Evolutionary conservation across 2,797 vertebrate genomes (phyloP), one percentile per base, ranked within the genome.

Genomic region (Phaenicophaeus curvirostris): DNA sequence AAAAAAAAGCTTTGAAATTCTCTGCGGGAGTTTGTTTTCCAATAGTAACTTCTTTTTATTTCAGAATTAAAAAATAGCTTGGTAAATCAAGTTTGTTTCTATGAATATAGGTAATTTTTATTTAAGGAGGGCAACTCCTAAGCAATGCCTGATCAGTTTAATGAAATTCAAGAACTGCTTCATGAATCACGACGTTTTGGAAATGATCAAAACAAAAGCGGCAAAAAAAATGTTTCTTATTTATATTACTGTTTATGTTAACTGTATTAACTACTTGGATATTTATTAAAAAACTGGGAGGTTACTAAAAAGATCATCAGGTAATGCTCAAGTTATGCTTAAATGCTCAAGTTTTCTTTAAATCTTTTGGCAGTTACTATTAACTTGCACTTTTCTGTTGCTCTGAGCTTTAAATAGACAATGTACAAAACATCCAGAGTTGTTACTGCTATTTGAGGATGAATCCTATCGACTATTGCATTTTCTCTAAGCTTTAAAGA

Each of bases 401-500:
- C 23, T 68, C 31, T 85, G 11, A 89, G 50, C n/a, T 89, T 91
- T 75, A 87, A 92, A 93, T 33, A 91, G 51, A n/a, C 25, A 51
- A 48, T 15, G 37, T 12, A 53, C 14, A 85, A 88, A 94, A 58
- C 50, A 89, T 65, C 44, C 62, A 68, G 51, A 89, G 35, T 48
- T 41, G 48, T 84, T 92, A 41, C 68, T 81, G 62, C 19, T 50
- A 23, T 73, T 86, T 39, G 39, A 92, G n/a, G 33, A 93, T 81
- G 39, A 92, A 88, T 84, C n/a, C 17, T 83, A 62, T 12, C n/a
- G 79, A 59, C 42, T 73, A 48, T 17, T 58, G 27, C 63, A 39
- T 92, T 92, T 96, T 66, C 79, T 55, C 57, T 83, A 74, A 90
- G 48, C 92, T 92, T 89, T 94, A 92, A 95, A 96, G 90, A 77